These are phyloP conservation scores for Bibio marci DNA, from an alignment of 2,888 invertebrate species.

Conservation along the genomic window DNA sequence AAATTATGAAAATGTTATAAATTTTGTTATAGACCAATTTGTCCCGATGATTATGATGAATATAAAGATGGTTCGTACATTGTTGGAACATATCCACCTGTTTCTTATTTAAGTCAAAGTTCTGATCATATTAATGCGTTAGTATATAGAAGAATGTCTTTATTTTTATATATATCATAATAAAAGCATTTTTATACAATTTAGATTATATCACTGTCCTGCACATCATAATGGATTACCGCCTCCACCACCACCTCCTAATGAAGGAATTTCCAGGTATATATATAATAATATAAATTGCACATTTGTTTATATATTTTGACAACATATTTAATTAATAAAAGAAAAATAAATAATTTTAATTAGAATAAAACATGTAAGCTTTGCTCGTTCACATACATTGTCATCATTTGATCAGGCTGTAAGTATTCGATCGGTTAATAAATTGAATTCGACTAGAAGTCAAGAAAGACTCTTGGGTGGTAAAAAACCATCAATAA, in stretches of 20 bases:
- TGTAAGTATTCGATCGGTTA: constrained; percentile 31
- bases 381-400: constrained; percentile 77
- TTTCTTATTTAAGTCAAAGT: constrained; percentile 25
- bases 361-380: constrained; percentile 76
- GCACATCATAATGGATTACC: constrained; percentile 39
- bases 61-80: constrained; percentile 12
- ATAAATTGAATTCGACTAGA: constrained; percentile 22
- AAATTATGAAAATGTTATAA: not conserved
- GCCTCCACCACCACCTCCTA: constrained; percentile 35
- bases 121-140: constrained; percentile 22
- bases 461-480: constrained; percentile 60
- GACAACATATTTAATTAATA: too few species aligned
- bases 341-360: too few species aligned
- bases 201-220: constrained; percentile 33
- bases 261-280: constrained; percentile 21
- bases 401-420: constrained; percentile 69
- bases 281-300: too few species aligned
- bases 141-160: constrained; percentile 8
- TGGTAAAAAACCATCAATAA: constrained; percentile 38
- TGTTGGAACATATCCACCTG: constrained; percentile 13
- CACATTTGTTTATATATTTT: too few species aligned
- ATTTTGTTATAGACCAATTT: constrained; percentile 9
- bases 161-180: constrained; percentile 4
- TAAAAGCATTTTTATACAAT: constrained; percentile 1
- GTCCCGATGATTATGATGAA: constrained; percentile 12